Evolutionary conservation across 2,113 vertebrate species (phyloP), one percentile per base, ranked within the genome.

Genomic region (Melanostigma gelatinosum): DNA sequence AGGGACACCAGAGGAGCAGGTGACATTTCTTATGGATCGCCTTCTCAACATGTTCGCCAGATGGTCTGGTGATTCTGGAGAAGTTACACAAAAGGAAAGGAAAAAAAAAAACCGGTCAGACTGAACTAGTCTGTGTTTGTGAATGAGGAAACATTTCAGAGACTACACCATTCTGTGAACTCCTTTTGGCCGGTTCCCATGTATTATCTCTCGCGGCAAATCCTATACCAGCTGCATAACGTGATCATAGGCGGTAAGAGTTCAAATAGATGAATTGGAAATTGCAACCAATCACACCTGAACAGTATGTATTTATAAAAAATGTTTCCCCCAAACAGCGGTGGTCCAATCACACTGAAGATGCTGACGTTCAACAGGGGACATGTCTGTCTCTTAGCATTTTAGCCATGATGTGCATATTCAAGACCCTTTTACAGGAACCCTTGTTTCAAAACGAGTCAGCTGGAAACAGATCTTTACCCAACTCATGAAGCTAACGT

Each of bases 11-110:
- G 54, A 67, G 64, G 71, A 88, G 34, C 72, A 84, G 73, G 62
- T 80, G 78, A 74, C 15, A 60, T 65, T 68, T 70, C 65, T 55
- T 74, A 73, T 72, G 34, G 85, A 77, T 83, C 75, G 69, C 83
- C 74, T 78, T 68, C 69, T 58, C 67, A 62, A 68, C 77, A 65
- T 71, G 75, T 62, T 86, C 22, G 18, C 32, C 87, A 87, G 77
- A 87, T 85, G 87, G 79, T 79, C 11, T 13, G 70, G 13, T 38
- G 52, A 66, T 50, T 85, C 13, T 36, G 50, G 20, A 40, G 50
- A 55, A 81, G 70, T 16, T n/a, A 12, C 29, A 20, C 57, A 60
- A 29, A 24, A 34, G 29, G 27, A 57, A 6, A 57, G 4, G 4
- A 60, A 1, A 27, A 60, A 54, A 22, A 60, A 29, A 29, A 55